Base-by-base conservation (phyloP, 2,797 vertebrate genomes). In the Hyperoplus lanceolatus region DNA sequence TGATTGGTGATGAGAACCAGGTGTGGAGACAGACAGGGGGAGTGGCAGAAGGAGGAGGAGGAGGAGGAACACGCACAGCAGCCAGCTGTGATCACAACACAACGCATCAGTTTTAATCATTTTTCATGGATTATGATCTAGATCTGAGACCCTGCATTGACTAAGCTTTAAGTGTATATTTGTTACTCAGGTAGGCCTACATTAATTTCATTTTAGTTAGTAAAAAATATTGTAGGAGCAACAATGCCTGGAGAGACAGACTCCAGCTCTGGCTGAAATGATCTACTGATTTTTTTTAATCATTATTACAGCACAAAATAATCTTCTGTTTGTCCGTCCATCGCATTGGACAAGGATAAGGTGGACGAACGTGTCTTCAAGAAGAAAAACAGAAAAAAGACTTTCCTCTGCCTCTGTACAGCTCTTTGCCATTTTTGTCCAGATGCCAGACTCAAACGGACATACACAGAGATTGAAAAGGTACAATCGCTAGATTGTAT, bases 401-500 rank as follows among this genome's bases (percentile, higher is more conserved):
- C 63, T 61, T 71, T 83, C 68, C 53, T 75, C 9, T 8, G 2
- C 70, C 53, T 75, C 9, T 8, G 2, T 80, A 70, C 16, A 60
- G 62, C 63, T 21, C 39, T n/a, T 75, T 29, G 29, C 29, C 29
- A 50, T 62, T 38, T 83, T 85, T 80, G 81, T 88, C 80, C 70
- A 58, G 67, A 85, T 57, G 82, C 79, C 87, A 82, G 69, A 83
- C 66, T 84, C 71, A 5, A 64, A 15, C 8, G 75, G 29, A 29
- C 29, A 29, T 29, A 29, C 29, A 75, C 70, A 80, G 48, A 3
- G 81, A 82, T 62, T 70, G 65, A 82, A 91, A 86, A 87, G 51
- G 75, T 4, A 84, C 80, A 87, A 83, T 84, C 42, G 70, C 66
- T 58, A 87, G 92, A 94, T 92, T 91, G 87, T 87, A 93, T 93